Conservation (phyloP, 2,888 invertebrate genomes). For the Didymodactylos carnosus region DNA sequence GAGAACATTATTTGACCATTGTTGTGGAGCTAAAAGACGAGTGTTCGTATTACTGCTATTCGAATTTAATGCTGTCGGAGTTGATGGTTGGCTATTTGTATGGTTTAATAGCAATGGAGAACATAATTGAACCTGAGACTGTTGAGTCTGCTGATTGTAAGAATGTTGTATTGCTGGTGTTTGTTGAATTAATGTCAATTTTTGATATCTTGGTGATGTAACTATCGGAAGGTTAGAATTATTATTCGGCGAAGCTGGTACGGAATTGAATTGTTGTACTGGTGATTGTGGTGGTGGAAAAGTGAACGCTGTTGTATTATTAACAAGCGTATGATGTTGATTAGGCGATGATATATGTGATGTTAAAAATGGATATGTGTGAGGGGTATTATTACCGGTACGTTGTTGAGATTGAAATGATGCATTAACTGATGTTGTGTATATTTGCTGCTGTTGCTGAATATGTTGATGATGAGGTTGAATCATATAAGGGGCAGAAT, state of each 20-base stretch:
- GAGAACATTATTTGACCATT: neutral
- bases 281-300: neutral
- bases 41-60: too few species aligned
- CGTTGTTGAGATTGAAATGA: neutral
- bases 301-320: neutral
- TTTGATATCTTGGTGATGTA: neutral
- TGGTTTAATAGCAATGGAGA: too few species aligned
- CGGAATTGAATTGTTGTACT: neutral
- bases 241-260: too few species aligned
- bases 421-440: neutral
- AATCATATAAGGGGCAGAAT: neutral
- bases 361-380: conserved; percentile 7
- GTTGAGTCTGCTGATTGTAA: too few species aligned
- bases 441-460: neutral
- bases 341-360: conserved; percentile 2
- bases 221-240: conserved; percentile 1
- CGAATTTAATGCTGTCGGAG: neutral
- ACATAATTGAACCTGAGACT: too few species aligned
- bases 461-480: neutral
- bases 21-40: neutral
- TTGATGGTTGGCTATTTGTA: neutral
- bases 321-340: neutral
- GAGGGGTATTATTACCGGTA: neutral
- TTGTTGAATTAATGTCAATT: neutral
- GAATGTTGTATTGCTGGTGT: neutral